Evolutionary conservation across 2,888 invertebrate genomes (phyloP).

Genomic region (Stratiomys singularior): DNA sequence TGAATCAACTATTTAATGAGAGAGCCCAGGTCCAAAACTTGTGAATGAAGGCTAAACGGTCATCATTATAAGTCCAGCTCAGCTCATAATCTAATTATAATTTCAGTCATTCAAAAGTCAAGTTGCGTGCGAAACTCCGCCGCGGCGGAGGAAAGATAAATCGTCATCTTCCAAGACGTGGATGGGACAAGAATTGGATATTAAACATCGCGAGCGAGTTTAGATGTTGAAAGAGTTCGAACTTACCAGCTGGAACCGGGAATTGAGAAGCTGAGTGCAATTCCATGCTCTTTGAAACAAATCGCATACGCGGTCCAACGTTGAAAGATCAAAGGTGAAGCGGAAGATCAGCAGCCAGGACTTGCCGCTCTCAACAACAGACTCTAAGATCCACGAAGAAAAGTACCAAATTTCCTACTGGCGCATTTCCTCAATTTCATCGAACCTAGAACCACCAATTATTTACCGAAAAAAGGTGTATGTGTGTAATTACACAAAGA

Average conservation of each 20-base stretch:
- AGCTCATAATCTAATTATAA: constrained; percentile 65
- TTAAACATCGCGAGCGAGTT: neutral
- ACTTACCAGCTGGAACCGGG: constrained; percentile 1
- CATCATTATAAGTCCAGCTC: constrained; percentile 65
- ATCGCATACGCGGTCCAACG: too few relatives aligned
- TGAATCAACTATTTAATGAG: constrained; percentile 46
- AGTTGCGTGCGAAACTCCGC: constrained; percentile 51
- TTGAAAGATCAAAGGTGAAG: too few relatives aligned
- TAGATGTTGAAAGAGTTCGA: constrained; percentile 16
- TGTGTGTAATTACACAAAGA: constrained; percentile 40
- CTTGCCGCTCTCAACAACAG: too few relatives aligned
- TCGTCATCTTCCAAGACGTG: constrained; percentile 41
- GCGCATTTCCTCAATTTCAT: constrained; percentile 21
- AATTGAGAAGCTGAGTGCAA: too few relatives aligned
- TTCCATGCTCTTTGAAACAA: too few relatives aligned
- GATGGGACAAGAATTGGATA: constrained; percentile 31
- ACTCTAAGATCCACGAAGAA: too few relatives aligned
- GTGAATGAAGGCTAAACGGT: constrained; percentile 60
- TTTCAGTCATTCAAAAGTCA: constrained; percentile 54
- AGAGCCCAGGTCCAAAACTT: constrained; percentile 49
- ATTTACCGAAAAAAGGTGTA: constrained; percentile 25
- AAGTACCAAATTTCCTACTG: constrained; percentile 17
- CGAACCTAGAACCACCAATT: constrained; percentile 42
- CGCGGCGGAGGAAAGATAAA: constrained; percentile 30
- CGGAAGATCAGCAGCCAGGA: too few relatives aligned